phyloP scores from a whole-genome alignment of 2,113 vertebrate genomes.

The Anthoscopus minutus region DNA sequence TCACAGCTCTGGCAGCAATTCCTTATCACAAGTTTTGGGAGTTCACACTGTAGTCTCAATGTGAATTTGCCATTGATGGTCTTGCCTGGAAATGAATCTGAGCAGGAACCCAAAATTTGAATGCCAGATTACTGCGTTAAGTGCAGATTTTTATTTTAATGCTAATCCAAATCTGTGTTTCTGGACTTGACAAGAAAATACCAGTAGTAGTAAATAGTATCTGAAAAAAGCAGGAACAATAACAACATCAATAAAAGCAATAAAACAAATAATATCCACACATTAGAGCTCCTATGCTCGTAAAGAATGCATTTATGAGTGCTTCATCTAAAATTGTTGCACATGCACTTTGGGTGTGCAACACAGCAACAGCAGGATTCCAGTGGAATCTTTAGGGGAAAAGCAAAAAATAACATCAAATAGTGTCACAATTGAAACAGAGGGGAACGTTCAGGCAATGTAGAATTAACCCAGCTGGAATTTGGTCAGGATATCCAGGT shows the following conservation, averaged over 20 bases:
- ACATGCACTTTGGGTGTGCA: not conserved
- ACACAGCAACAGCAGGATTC: not conserved
- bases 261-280: not conserved
- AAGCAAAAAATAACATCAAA: constrained; percentile 3
- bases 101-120: not conserved
- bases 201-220: not conserved
- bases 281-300: not conserved
- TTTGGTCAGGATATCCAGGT: constrained; percentile 32
- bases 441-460: not conserved
- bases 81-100: not conserved
- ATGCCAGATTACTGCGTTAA: not conserved
- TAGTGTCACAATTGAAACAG: not conserved
- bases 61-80: not conserved
- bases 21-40: not conserved
- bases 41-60: not conserved
- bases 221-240: not conserved
- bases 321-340: not conserved
- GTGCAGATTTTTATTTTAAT: not conserved
- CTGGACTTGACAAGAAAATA: not conserved
- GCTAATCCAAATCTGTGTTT: not conserved
- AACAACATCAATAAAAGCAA: not conserved
- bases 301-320: constrained; percentile 1
- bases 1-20: not conserved
- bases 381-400: not conserved
- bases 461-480: constrained; percentile 41